Evolutionary conservation across 2,797 vertebrate genomes (phyloP).

Genomic region (Babyrousa celebensis): DNA sequence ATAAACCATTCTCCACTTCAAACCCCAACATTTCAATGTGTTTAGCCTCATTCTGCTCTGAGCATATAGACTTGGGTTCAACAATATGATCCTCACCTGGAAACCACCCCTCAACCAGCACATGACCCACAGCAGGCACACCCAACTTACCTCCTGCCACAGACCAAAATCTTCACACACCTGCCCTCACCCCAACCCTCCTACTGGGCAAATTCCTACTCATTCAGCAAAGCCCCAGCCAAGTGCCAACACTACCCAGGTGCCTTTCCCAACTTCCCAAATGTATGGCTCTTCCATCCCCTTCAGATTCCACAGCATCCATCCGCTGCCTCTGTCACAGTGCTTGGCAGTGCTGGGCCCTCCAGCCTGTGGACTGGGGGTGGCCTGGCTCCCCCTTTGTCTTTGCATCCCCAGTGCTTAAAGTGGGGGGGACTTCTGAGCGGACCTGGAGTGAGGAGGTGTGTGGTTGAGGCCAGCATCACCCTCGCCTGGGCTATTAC

Average conservation of each 20-base stretch:
- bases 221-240: neutral
- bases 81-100: neutral
- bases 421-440: neutral
- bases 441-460: neutral
- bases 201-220: neutral
- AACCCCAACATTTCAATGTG: neutral
- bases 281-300: accelerated
- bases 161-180: neutral
- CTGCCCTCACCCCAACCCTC: neutral
- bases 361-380: neutral
- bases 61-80: neutral
- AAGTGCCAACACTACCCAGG: neutral
- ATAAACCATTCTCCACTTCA: neutral
- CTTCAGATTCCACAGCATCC: accelerated
- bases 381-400: neutral
- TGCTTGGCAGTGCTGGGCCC: neutral
- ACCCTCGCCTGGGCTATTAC: neutral
- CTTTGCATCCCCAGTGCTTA: neutral
- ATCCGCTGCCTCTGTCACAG: neutral
- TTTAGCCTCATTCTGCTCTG: neutral
- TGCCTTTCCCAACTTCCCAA: neutral
- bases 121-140: neutral
- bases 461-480: neutral
- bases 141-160: neutral
- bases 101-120: neutral